Conservation (phyloP, 2,113 vertebrate species). For the Prochilodus magdalenae region DNA sequence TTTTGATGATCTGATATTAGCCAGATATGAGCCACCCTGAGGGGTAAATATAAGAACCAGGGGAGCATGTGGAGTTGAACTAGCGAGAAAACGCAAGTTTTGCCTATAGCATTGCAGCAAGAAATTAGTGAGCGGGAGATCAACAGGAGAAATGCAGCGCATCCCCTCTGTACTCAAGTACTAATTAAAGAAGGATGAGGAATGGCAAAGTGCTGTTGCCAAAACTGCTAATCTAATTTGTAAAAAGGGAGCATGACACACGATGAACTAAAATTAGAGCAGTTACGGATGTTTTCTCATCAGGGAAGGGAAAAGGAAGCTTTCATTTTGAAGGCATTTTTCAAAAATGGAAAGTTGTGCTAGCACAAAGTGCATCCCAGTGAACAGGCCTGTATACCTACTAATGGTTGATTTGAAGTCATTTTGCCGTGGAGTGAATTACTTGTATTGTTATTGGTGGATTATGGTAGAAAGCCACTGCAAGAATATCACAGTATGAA, state of each 20-base stretch:
- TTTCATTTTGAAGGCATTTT: constrained; percentile 53
- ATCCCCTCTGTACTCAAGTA: neutral
- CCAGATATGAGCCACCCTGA: constrained; percentile 18
- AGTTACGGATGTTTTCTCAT: constrained; percentile 47
- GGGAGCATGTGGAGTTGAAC: neutral
- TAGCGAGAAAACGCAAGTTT: neutral
- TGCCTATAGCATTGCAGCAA: constrained; percentile 29
- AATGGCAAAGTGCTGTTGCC: constrained; percentile 33
- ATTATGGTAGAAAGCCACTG: no score
- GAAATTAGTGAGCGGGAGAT: constrained; percentile 49
- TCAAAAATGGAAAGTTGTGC: constrained; percentile 45
- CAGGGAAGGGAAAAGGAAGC: constrained; percentile 56
- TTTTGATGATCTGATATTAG: neutral
- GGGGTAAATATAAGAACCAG: neutral
- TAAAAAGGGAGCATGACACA: constrained; percentile 45
- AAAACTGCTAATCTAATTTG: constrained; percentile 59
- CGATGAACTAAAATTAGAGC: constrained; percentile 59
- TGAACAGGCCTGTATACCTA: neutral
- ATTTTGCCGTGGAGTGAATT: neutral
- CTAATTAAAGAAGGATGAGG: constrained; percentile 49
- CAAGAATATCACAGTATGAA: neutral
- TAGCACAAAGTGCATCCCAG: neutral
- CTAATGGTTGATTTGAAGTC: no score
- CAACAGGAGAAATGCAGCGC: constrained; percentile 38
- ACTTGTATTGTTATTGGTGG: neutral